A percentile compares a stretch with the other conserved stretches of the same genome.
These are phyloP conservation scores for Onychomys arenicola DNA, from an alignment of 2,797 vertebrate genomes.

Conservation along the genomic window DNA sequence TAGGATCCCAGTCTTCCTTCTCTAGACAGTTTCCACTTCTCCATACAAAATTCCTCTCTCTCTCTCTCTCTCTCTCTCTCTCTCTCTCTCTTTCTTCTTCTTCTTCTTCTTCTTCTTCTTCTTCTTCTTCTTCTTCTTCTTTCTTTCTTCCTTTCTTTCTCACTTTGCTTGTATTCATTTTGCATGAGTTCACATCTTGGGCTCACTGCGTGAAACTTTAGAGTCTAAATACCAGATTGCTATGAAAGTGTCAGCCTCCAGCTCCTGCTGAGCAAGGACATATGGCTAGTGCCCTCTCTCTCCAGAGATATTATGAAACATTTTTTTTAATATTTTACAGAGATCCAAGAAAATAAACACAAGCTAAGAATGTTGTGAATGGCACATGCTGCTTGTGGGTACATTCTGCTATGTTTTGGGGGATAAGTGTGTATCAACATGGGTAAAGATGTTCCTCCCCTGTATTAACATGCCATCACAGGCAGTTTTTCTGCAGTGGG, in stretches of 20 bases:
- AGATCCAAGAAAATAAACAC: slow-evolving; percentile 61
- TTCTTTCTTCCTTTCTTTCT: neutral
- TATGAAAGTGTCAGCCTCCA: neutral
- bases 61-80: fast-evolving
- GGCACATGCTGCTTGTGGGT: neutral
- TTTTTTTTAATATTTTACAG: slow-evolving; percentile 74
- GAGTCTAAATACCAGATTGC: slow-evolving; percentile 33
- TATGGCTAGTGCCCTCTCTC: slow-evolving; percentile 53
- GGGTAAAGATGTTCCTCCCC: neutral
- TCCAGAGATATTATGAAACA: slow-evolving; percentile 52
- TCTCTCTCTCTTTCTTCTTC: too few species aligned
- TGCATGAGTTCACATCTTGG: slow-evolving; percentile 3
- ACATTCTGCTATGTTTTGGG: neutral
- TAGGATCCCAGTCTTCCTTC: neutral
- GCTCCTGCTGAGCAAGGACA: slow-evolving; percentile 32
- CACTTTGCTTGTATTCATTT: neutral
- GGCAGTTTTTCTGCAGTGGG: neutral
- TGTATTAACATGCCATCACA: neutral
- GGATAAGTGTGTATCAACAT: neutral
- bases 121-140: too few species aligned
- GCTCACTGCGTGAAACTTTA: neutral
- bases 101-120: too few species aligned
- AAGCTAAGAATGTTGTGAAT: neutral
- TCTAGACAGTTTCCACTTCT: neutral
- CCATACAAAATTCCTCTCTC: neutral